phyloP scores from a whole-genome alignment of 1,140 invertebrate species.

The Arctopsyche grandis region DNA sequence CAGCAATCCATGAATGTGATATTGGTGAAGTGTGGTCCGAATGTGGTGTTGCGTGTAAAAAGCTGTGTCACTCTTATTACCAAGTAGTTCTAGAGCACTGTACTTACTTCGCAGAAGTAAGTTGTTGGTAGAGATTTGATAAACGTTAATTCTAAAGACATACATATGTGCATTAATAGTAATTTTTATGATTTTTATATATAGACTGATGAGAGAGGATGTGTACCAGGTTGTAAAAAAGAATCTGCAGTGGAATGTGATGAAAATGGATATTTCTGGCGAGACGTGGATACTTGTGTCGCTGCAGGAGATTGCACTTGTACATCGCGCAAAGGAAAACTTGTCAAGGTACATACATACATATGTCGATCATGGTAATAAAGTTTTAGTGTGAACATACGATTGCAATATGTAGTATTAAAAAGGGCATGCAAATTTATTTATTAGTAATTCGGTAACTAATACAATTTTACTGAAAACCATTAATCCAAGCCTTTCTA shows the following conservation, averaged over 20 bases:
- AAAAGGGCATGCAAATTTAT: too few species aligned
- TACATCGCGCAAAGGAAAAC: conserved; percentile 68
- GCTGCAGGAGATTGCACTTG: conserved; percentile 76
- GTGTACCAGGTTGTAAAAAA: conserved; percentile 50
- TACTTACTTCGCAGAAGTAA: neutral
- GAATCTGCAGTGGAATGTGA: conserved; percentile 37
- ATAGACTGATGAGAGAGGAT: conserved; percentile 23
- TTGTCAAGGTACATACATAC: conserved; percentile 68
- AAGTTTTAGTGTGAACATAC: too few species aligned
- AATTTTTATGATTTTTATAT: conserved; percentile 23
- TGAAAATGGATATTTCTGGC: conserved; percentile 64
- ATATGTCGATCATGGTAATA: neutral
- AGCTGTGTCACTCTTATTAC: conserved; percentile 61
- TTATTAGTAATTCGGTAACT: too few species aligned
- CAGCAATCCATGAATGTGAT: conserved; percentile 18
- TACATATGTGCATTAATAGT: conserved; percentile 4
- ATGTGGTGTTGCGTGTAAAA: conserved; percentile 69
- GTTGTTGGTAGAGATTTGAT: conserved; percentile 25
- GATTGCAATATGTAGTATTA: too few species aligned
- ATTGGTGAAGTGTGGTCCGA: conserved; percentile 62
- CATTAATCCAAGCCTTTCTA: neutral
- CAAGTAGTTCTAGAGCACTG: neutral
- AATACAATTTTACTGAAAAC: neutral
- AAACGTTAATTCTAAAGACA: conserved; percentile 37
- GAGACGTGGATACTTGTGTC: conserved; percentile 77